Conservation (phyloP, 2,888 invertebrate species). For the Zygogramma bicolorata region DNA sequence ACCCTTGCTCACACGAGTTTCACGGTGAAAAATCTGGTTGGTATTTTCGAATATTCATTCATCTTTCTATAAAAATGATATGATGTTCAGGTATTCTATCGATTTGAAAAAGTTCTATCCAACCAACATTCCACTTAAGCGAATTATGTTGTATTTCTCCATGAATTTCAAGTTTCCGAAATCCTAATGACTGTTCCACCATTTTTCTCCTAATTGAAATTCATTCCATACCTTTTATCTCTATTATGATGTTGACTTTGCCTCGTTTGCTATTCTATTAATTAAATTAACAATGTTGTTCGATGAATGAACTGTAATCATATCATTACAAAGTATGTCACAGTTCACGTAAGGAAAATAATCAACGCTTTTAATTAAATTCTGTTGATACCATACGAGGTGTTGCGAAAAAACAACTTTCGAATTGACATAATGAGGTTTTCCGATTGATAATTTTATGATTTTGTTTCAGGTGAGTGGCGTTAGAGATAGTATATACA, state of each 20-base stretch:
- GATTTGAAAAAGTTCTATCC: background rate
- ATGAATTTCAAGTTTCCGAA: background rate
- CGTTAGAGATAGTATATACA: no score
- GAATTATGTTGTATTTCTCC: background rate
- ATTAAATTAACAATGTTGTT: slow-evolving; percentile 24
- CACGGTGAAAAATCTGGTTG: no score
- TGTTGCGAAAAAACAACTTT: no score
- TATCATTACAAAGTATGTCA: background rate
- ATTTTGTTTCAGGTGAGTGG: no score
- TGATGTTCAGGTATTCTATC: no score
- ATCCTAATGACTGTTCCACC: slow-evolving; percentile 29
- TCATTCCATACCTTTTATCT: slow-evolving; percentile 23
- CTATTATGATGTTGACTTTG: slow-evolving; percentile 33
- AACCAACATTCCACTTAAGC: background rate
- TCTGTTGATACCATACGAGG: no score
- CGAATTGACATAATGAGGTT: no score
- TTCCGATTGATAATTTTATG: no score
- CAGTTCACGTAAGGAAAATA: background rate
- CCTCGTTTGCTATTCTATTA: slow-evolving; percentile 26
- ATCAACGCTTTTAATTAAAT: background rate
- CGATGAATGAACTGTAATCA: background rate
- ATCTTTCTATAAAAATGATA: background rate
- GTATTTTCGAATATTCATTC: no score
- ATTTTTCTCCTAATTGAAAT: background rate
- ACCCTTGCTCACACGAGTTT: no score